A percentile compares a stretch with the other conserved stretches of the same genome.
Evolutionary conservation across 64 coral and sea anemone species (phyloP).

Genomic region (Dendronephthya gigantea): DNA sequence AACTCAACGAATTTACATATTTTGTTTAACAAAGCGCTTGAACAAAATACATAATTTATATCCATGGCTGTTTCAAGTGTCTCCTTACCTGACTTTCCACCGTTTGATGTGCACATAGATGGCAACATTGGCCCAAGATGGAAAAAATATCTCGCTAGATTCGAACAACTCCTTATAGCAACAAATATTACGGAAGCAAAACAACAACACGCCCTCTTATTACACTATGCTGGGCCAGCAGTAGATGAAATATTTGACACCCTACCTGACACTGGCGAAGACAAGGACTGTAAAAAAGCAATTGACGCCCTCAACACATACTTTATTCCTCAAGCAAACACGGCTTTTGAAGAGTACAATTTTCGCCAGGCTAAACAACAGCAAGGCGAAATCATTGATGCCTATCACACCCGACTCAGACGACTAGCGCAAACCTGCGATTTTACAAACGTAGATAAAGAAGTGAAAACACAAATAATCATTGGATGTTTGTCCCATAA

Average conservation of each 20-base stretch:
- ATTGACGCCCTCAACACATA: neutral
- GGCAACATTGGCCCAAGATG: neutral
- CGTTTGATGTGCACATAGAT: neutral
- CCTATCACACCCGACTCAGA: slow-evolving; percentile 3
- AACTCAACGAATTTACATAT: neutral
- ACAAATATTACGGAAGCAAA: neutral
- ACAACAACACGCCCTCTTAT: slow-evolving; percentile 5
- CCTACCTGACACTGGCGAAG: neutral
- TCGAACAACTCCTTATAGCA: neutral
- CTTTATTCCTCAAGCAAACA: neutral
- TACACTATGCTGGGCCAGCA: neutral
- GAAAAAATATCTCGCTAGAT: slow-evolving; percentile 1
- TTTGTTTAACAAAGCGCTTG: neutral
- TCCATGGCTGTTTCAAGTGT: neutral
- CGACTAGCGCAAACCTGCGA: neutral
- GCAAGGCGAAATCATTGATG: neutral
- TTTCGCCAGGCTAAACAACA: neutral
- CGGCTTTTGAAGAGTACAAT: neutral
- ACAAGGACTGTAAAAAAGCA: neutral
- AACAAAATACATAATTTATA: neutral
- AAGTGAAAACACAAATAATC: slow-evolving; percentile 12
- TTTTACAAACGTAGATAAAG: neutral
- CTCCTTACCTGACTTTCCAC: neutral
- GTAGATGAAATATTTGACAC: slow-evolving; percentile 13
- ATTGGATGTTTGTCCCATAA: neutral